These are phyloP conservation scores for Lepidurus packardi DNA, from an alignment of 1,140 invertebrate genomes.

Conservation along the genomic window DNA sequence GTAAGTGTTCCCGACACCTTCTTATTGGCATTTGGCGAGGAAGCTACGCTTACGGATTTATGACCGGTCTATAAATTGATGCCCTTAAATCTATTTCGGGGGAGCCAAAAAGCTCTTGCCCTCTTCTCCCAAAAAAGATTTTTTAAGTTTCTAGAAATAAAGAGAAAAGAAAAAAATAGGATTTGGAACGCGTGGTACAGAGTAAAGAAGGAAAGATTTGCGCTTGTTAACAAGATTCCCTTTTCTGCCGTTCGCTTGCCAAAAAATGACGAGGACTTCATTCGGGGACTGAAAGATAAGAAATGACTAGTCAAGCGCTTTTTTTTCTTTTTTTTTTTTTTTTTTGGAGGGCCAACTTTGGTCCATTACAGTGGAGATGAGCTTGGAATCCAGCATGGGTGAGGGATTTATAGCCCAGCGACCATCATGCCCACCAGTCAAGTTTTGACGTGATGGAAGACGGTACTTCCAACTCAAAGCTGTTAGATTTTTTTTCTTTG, in stretches of 20 bases:
- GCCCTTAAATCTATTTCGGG: constrained; percentile 16
- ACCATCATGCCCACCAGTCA: background rate
- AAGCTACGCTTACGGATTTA: background rate
- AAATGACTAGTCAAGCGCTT: background rate
- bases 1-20: constrained; percentile 49
- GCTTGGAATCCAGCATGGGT: background rate
- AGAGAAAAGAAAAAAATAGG: too few species aligned
- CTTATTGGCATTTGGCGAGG: background rate
- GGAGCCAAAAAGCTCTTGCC: background rate
- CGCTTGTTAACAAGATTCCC: too few species aligned
- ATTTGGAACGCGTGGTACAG: too few species aligned
- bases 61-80: constrained; percentile 8
- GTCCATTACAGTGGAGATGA: background rate
- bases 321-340: background rate
- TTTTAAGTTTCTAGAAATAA: too few species aligned
- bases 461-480: background rate
- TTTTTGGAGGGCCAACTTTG: background rate
- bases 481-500: background rate
- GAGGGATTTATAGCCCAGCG: constrained; percentile 9
- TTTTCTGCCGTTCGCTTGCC: background rate
- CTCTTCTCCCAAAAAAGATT: background rate
- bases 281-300: background rate
- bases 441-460: constrained; percentile 1
- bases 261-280: background rate
- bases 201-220: too few species aligned